Conservation (phyloP, 2,797 vertebrate species). For the Scolopax bukidnonensis region DNA sequence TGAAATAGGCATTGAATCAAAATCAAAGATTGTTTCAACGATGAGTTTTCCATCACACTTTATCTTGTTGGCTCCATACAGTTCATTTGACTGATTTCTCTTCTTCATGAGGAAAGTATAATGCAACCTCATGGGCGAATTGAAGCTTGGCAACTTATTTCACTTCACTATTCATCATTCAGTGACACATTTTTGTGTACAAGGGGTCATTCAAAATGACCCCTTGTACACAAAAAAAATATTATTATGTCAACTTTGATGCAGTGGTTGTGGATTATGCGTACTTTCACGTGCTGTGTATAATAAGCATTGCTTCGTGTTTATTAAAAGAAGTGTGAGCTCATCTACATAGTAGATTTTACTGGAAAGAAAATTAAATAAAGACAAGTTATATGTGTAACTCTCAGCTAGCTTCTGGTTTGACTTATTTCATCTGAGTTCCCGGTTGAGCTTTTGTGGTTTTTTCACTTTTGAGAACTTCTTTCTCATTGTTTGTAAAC, state of each 20-base stretch:
- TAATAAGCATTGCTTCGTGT: not conserved
- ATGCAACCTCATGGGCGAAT: not conserved
- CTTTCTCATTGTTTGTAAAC: not conserved
- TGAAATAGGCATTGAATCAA: not conserved
- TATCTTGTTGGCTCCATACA: not conserved
- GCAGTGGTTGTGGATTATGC: not conserved
- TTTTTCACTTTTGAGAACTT: not conserved
- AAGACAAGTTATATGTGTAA: not conserved
- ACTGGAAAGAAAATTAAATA: not conserved
- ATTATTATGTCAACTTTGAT: not conserved
- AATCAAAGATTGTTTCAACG: not conserved
- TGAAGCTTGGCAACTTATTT: conserved; percentile 10
- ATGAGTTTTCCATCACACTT: not conserved
- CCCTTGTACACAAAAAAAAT: not conserved
- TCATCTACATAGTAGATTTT: not conserved
- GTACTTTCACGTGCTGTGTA: not conserved
- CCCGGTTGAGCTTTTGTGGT: not conserved
- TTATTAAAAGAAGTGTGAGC: not conserved
- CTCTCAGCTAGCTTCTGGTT: not conserved
- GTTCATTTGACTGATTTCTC: not conserved
- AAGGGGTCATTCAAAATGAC: not conserved
- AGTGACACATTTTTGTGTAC: not conserved
- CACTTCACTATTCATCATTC: not conserved
- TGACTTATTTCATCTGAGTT: not conserved
- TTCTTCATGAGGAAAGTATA: not conserved